Evolutionary conservation across 2,113 vertebrate species (phyloP).

Genomic region (Serilophus lunatus): DNA sequence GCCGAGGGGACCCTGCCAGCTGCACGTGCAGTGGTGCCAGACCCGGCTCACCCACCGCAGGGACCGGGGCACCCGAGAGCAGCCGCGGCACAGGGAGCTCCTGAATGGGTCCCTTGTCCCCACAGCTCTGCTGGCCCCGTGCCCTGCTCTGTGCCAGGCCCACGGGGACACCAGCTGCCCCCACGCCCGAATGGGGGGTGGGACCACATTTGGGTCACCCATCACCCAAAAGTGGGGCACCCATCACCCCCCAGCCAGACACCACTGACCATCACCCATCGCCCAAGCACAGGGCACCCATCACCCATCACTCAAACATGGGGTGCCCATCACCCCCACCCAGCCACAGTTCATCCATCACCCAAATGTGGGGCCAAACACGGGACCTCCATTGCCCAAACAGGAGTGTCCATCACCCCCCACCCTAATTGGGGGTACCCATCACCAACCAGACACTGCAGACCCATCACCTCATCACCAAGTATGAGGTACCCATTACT

Average conservation of each 20-base stretch:
- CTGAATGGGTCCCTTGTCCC: conserved; percentile 39
- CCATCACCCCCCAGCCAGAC: too few species aligned
- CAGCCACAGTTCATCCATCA: too few species aligned
- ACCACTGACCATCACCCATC: too few species aligned
- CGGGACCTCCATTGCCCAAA: not conserved
- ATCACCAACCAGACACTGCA: too few species aligned
- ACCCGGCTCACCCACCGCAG: accelerated
- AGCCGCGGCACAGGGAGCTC: not conserved
- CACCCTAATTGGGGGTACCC: too few species aligned
- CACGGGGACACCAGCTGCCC: not conserved
- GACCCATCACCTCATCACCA: not conserved
- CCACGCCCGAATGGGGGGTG: not conserved
- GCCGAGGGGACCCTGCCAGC: not conserved
- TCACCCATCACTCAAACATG: not conserved
- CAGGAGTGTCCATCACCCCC: too few species aligned
- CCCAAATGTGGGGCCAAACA: not conserved
- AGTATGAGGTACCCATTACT: not conserved
- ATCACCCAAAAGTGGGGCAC: too few species aligned
- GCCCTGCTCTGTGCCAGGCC: conserved; percentile 8
- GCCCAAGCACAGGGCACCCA: not conserved
- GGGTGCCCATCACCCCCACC: not conserved
- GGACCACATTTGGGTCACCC: not conserved
- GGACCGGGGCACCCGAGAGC: not conserved
- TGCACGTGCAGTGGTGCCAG: not conserved
- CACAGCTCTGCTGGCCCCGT: not conserved